Evolutionary conservation across 2,888 invertebrate genomes (phyloP).

Genomic region (Physocephala rufipes): DNA sequence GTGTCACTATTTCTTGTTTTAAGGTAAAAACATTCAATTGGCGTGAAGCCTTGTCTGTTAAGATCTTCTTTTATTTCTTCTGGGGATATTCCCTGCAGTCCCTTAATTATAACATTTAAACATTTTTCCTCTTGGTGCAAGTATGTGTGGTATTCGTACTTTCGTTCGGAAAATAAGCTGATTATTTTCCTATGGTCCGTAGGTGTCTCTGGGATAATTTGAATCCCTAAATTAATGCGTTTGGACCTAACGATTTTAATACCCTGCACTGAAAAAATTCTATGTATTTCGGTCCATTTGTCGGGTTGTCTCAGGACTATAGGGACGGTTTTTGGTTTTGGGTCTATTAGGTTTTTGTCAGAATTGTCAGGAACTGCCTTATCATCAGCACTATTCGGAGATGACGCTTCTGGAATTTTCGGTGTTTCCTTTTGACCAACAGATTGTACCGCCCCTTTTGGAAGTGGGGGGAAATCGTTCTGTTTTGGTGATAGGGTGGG

Average conservation of each 20-base stretch:
- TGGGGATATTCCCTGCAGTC: not conserved
- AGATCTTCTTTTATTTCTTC: not conserved
- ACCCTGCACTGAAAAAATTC: not conserved
- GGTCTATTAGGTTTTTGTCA: not conserved
- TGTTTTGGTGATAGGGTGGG: too few species aligned
- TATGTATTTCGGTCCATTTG: not conserved
- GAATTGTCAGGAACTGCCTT: too few species aligned
- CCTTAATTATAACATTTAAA: not conserved
- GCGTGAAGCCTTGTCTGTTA: not conserved
- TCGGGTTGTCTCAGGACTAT: not conserved
- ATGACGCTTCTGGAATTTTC: too few species aligned
- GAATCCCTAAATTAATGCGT: not conserved
- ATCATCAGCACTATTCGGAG: too few species aligned
- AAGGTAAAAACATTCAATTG: not conserved
- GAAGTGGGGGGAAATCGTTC: too few species aligned
- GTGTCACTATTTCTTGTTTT: conserved; percentile 1
- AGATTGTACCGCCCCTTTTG: too few species aligned
- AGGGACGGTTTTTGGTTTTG: not conserved
- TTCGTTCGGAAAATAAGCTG: not conserved
- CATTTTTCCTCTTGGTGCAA: not conserved
- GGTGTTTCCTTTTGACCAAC: too few species aligned
- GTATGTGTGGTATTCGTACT: not conserved
- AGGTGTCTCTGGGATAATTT: not conserved
- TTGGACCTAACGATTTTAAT: not conserved
- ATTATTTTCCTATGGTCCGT: not conserved